Evolutionary conservation across 1,140 invertebrate species (phyloP), one percentile per base, ranked within the genome.

Genomic region (Neodiprion virginianus): DNA sequence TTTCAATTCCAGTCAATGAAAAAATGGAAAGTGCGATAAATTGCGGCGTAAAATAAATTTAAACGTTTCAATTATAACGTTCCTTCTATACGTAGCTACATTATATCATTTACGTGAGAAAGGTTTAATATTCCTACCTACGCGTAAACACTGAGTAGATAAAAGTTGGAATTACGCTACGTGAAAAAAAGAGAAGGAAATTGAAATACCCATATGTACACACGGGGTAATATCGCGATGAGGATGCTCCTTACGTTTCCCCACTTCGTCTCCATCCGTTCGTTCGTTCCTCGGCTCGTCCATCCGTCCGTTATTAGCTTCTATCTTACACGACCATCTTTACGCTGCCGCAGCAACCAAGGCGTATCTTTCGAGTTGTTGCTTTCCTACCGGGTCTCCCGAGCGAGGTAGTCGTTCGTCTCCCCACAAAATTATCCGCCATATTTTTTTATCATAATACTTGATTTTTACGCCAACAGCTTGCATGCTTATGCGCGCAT

Each of bases 241-340:
- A 61, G 53, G 53, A 61, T 61, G 53, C 53, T 61, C 11, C 53
- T 61, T 61, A 14, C 53, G 53, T 17, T 61, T 61, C 53, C 53
- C 53, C 53, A 61, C 53, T 61, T 61, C 53, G 53, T 61, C 11
- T 83, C 82, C 78, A 21, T 69, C 67, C 67, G 72, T 21, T 74
- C 74, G 78, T 77, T 77, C 79, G 81, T 82, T 81, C 28, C 28
- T 79, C 76, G 81, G 79, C 82, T 81, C 77, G 67, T 69, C 23
- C 67, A 68, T 21, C 74, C 74, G 79, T 77, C 78, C 81, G 81
- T 82, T 81, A 83, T 84, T 84, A 84, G 83, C 82, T 83, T 76
- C 80, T 84, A 83, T 83, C 82, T 82, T 68, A 80, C 76, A 80
- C 79, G 81, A 83, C 81, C 80, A 82, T 84, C 82, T 84, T 81